These are phyloP conservation scores for Paracanthobrama guichenoti DNA, from an alignment of 2,113 vertebrate genomes.

Conservation along the genomic window DNA sequence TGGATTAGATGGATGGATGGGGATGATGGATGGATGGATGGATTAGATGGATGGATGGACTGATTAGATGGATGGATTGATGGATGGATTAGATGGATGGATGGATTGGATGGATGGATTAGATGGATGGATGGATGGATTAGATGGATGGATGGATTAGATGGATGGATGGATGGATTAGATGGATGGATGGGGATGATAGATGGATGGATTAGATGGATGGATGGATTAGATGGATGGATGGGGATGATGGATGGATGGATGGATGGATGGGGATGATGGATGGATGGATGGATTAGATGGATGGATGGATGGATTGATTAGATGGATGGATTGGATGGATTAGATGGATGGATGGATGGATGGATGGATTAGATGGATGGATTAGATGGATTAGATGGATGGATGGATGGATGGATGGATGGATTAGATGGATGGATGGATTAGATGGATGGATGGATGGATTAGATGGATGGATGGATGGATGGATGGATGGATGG, in stretches of 20 bases:
- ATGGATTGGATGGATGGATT: background rate
- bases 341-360: fast-evolving
- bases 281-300: too few relatives aligned
- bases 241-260: too few relatives aligned
- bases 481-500: too few relatives aligned
- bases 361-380: background rate
- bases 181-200: background rate
- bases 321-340: background rate
- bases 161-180: background rate
- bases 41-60: background rate
- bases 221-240: too few relatives aligned
- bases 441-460: too few relatives aligned
- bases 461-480: fast-evolving
- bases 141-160: fast-evolving
- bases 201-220: background rate
- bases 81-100: background rate
- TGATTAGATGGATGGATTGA: background rate
- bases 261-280: background rate
- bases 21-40: background rate
- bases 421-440: too few relatives aligned
- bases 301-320: fast-evolving
- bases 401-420: too few relatives aligned
- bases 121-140: background rate
- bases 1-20: fast-evolving
- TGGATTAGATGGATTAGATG: background rate